Evolutionary conservation across 2,113 vertebrate species (phyloP).

Genomic region (Rhinolophus ferrumequinum): DNA sequence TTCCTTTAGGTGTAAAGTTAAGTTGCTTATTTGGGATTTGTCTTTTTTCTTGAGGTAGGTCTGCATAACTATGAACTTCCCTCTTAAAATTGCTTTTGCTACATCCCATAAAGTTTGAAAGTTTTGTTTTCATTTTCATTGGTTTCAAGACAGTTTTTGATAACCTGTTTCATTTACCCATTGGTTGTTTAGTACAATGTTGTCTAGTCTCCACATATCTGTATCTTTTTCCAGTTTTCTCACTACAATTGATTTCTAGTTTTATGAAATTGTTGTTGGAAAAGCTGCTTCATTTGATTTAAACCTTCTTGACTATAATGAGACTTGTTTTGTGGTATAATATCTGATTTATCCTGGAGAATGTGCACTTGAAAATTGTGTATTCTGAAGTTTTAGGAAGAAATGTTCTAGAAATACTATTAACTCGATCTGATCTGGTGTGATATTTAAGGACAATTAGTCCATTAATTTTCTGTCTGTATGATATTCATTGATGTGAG

Average conservation of each 20-base stretch:
- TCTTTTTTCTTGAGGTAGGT: background rate
- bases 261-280: too few relatives aligned
- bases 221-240: background rate
- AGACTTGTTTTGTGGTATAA: background rate
- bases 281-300: background rate
- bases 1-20: background rate
- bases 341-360: background rate
- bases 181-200: background rate
- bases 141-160: background rate
- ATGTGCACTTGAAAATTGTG: background rate
- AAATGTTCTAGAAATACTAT: background rate
- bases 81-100: background rate
- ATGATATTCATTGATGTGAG: background rate
- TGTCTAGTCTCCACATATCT: background rate
- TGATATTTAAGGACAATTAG: background rate
- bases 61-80: background rate
- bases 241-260: background rate
- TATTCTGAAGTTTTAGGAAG: background rate
- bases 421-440: background rate
- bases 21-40: background rate
- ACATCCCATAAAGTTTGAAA: background rate
- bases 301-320: background rate
- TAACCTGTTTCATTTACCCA: background rate
- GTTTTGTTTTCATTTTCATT: background rate
- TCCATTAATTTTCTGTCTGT: background rate